Evolutionary conservation across 2,113 vertebrate species (phyloP), one percentile per base, ranked within the genome.

Genomic region (Entelurus aequoreus): DNA sequence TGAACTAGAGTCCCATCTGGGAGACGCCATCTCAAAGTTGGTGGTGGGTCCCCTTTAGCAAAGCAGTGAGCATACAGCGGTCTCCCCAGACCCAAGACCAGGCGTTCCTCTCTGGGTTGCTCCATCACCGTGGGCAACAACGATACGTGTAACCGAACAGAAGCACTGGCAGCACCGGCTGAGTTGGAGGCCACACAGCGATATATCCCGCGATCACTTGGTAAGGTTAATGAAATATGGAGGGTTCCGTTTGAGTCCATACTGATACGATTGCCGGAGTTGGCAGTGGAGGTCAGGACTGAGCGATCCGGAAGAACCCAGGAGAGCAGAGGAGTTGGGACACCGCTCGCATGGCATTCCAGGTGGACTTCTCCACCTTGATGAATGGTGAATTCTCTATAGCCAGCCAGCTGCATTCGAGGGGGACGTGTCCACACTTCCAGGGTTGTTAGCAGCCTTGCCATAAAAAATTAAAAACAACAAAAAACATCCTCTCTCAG

Each of bases 131-230:
- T 94, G 1, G 96, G 94, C 66, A 94, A 81, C 0, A 93, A 92
- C 6, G 92, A 90, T 66, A 98, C 85, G n/a, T 97, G 93, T 8
- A 98, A 84, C 37, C 91, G 92, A 60, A 95, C 90, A 0, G 93
- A 90, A n/a, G 91, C 75, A 49, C 92, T 93, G 79, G 94, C 94
- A 0, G 92, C 84, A 35, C 96, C 96, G 1, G 94, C 95, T 0
- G 90, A 89, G 48, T 96, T 98, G 76, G 92, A 94, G 6, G 94
- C 96, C 59, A 96, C 84, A 0, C 96, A 98, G 75, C 92, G 91
- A 77, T 97, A 99, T 36, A 92, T 61, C 6, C 96, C 96, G 4
- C 91, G 79, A 71, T 99, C 95, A 89, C 35, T 83, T 54, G 28
- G 87, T 85, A 78, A 50, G n/a, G 68, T 16, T 84, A 78, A 53